Evolutionary conservation across 1,140 invertebrate species (phyloP).

Genomic region (Rhopalosiphum maidis): DNA sequence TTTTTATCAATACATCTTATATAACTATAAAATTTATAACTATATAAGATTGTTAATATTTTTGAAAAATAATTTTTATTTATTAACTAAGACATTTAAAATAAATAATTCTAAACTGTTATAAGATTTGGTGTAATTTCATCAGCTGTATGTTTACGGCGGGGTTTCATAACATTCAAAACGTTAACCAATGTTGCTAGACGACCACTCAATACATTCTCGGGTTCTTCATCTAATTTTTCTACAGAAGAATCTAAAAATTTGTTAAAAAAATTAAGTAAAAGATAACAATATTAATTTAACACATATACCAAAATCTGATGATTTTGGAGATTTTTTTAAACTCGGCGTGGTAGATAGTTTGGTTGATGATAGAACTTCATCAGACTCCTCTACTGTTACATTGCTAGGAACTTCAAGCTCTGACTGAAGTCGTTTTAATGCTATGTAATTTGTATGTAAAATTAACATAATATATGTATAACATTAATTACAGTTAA

Average conservation of each 20-base stretch:
- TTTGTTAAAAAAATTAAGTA: background rate
- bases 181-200: constrained; percentile 47
- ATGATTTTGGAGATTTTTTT: constrained; percentile 50
- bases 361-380: constrained; percentile 32
- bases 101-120: constrained; percentile 18
- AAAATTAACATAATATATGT: background rate
- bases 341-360: background rate
- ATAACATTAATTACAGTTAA: constrained; percentile 57
- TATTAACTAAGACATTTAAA: background rate
- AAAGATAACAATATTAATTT: background rate
- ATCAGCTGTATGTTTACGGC: constrained; percentile 37
- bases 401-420: constrained; percentile 17
- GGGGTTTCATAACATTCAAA: constrained; percentile 47
- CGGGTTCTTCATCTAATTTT: constrained; percentile 50
- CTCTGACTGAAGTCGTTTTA: constrained; percentile 45
- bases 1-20: background rate
- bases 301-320: constrained; percentile 30
- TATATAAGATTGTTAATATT: background rate
- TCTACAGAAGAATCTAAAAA: constrained; percentile 53
- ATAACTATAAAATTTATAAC: background rate
- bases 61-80: background rate
- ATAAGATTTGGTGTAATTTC: constrained; percentile 22
- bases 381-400: background rate
- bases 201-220: constrained; percentile 39
- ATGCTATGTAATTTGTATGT: constrained; percentile 18